A percentile compares a stretch with the other conserved stretches of the same genome.
Evolutionary conservation across 2,888 invertebrate species (phyloP).

Genomic region (Pocota personata): DNA sequence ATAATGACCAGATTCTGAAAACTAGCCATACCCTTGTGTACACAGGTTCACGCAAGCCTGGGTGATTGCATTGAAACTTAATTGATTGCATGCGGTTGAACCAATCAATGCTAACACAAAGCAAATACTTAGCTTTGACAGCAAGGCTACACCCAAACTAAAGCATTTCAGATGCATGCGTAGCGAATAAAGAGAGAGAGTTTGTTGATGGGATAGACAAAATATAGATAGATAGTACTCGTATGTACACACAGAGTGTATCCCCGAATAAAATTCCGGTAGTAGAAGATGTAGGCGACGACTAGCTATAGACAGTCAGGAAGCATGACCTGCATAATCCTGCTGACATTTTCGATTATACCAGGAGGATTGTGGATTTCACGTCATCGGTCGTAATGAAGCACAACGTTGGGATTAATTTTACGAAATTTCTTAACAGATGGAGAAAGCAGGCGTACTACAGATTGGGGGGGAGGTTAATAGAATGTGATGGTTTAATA

Average conservation of each 20-base stretch:
- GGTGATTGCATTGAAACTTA: neutral
- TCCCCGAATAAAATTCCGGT: neutral
- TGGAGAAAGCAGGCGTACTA: neutral
- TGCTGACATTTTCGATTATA: constrained; percentile 57
- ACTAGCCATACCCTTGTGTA: neutral
- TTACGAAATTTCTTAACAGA: neutral
- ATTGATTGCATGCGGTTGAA: constrained; percentile 41
- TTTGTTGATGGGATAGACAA: neutral
- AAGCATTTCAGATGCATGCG: neutral
- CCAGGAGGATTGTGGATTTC: constrained; percentile 25
- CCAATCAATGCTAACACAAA: constrained; percentile 30
- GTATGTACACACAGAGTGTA: neutral
- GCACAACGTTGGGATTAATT: constrained; percentile 1
- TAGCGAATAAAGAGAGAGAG: neutral
- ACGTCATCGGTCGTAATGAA: constrained; percentile 22
- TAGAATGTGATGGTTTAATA: neutral
- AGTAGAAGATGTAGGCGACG: neutral
- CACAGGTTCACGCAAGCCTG: neutral
- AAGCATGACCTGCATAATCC: constrained; percentile 58
- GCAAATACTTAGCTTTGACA: constrained; percentile 11
- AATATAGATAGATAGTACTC: no score
- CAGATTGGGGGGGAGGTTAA: neutral
- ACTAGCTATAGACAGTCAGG: constrained; percentile 23
- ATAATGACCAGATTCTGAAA: neutral
- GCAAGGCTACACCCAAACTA: neutral